Conservation (phyloP, 2,113 vertebrate genomes). For the Petaurus breviceps region DNA sequence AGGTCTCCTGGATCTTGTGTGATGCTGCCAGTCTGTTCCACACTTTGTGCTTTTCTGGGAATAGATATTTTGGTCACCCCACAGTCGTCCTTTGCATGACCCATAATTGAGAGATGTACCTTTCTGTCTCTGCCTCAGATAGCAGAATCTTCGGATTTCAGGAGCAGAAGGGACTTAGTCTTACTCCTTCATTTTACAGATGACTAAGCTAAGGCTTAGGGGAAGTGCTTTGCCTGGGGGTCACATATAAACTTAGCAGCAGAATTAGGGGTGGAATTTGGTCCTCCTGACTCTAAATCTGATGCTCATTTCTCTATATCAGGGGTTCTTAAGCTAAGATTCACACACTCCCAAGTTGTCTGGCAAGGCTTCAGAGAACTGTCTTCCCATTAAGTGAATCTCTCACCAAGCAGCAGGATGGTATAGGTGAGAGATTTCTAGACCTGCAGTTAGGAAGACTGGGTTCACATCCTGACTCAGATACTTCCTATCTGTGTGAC, state of each 20-base stretch:
- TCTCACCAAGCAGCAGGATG: background rate
- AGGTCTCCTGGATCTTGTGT: background rate
- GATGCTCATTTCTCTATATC: background rate
- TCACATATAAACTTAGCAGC: background rate
- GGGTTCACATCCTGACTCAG: background rate
- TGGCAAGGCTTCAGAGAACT: background rate
- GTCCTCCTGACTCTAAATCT: background rate
- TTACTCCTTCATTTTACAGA: background rate
- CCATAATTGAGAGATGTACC: background rate
- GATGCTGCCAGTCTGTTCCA: background rate
- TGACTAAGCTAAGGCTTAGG: background rate
- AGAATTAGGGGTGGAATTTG: background rate
- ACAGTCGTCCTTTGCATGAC: background rate
- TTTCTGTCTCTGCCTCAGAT: background rate
- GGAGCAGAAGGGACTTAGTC: accelerated
- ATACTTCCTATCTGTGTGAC: background rate
- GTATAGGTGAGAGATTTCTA: background rate
- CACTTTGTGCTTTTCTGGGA: background rate
- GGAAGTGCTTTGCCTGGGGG: background rate
- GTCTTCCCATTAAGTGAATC: background rate
- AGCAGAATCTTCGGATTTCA: background rate
- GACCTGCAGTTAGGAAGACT: background rate
- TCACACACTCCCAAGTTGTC: background rate
- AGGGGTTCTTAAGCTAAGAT: background rate
- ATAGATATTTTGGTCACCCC: background rate